Evolutionary conservation across 2,888 invertebrate genomes (phyloP), one percentile per base, ranked within the genome.

Genomic region (Mesopsocus fuscifrons): DNA sequence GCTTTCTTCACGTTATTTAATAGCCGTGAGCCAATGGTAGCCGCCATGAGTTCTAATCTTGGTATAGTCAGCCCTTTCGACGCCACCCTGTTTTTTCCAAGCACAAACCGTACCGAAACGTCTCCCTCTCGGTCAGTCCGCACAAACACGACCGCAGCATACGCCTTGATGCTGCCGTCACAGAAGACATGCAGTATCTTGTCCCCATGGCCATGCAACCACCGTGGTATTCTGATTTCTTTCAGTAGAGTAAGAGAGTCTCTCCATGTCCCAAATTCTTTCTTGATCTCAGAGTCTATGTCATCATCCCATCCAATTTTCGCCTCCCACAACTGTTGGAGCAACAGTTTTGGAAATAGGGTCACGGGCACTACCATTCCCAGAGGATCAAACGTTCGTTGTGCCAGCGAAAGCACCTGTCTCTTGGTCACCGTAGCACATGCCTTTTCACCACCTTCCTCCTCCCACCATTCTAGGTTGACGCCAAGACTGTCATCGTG

Each of bases 131-230:
- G 15, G 15, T 16, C 18, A 3, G 16, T 5, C 20, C 18, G 3
- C n/a, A 38, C 18, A 38, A 38, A 38, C 15, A 38, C 18, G 20
- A 16, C 15, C 4, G 38, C 38, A 18, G 38, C 38, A 17, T 38
- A 38, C 3, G 38, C 38, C 4, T 5, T 5, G 6, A 13, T 5
- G 18, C 20, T 18, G 3, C 16, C 38, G 5, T 38, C 16, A 9
- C 15, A 6, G 5, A 20, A 18, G n/a, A 15, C 11, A 5, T 38
- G 38, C 3, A 18, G 3, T 6, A 38, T 38, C 6, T 15, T 5
- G n/a, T 13, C 13, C 3, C 4, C 3, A n/a, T n/a, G n/a, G n/a
- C n/a, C n/a, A n/a, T n/a, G n/a, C n/a, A n/a, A n/a, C n/a, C n/a
- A n/a, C n/a, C n/a, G n/a, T n/a, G n/a, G n/a, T n/a, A n/a, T n/a